Evolutionary conservation across 2,888 invertebrate genomes (phyloP), one percentile per base, ranked within the genome.

Genomic region (Geotrupes spiniger): DNA sequence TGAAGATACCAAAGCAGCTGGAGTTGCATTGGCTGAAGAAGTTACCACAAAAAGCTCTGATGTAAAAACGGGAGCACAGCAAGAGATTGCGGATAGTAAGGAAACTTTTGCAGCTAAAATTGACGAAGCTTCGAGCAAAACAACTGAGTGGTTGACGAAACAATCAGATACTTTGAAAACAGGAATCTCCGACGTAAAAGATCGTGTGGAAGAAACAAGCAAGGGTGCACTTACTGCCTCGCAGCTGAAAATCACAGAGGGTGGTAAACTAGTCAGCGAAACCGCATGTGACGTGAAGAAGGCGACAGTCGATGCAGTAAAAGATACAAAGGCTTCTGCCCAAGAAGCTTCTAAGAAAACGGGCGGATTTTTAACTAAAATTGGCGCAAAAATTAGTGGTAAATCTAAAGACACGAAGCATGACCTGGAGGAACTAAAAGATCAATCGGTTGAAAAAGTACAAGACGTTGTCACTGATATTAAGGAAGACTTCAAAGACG

Each of bases 401-500:
- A 49, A 42, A 14, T 10, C 54, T 9, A 49, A 48, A 38, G 53
- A 53, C 6, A 17, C 15, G n/a, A 48, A 52, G 36, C 21, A 43
- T 15, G 38, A 29, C 12, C 5, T 42, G n/a, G 46, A 42, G 10
- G 28, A 46, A n/a, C 28, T 38, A 1, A 36, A 27, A 17, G 31
- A 42, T 10, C 28, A 46, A 14, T 9, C 36, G 2, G 16, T 28
- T 15, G 46, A 40, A 14, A 27, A 17, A 9, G 27, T 4, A 1
- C 12, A 25, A 42, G 29, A 36, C 8, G 29, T 21, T 31, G 25
- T 65, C 9, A 63, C 74, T 2, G 71, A 74, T 17, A 74, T 68
- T 58, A 76, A 75, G 28, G 77, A 78, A 6, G 76, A 76, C 40
- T 71, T 74, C 61, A 77, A 74, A 12, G 4, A 5, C n/a, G n/a